These are phyloP conservation scores for Sanderia malayensis DNA, from an alignment of 30 jellyfish, hydroid and myxozoan species.

Conservation along the genomic window DNA sequence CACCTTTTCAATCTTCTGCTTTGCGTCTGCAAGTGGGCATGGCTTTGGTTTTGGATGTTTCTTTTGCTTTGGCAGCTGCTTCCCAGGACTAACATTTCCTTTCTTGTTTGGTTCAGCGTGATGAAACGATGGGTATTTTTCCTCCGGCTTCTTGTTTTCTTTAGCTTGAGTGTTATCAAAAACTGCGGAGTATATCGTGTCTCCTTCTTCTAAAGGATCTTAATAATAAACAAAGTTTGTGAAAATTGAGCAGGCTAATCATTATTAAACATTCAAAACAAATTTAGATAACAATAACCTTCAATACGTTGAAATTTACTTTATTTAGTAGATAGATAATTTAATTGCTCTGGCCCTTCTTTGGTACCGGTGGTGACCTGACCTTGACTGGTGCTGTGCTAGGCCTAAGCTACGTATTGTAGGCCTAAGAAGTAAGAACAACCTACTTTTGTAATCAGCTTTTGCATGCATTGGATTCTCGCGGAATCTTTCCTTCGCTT, in stretches of 20 bases:
- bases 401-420: no score
- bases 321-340: no score
- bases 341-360: no score
- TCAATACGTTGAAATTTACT: no score
- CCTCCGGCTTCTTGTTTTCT: slow-evolving; percentile 39
- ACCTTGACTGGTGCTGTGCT: no score
- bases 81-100: slow-evolving; percentile 38
- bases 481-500: slow-evolving; percentile 61
- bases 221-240: neutral
- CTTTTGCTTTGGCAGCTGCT: slow-evolving; percentile 25
- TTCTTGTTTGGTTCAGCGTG: slow-evolving; percentile 35
- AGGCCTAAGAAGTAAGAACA: no score
- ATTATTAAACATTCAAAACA: neutral
- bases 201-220: slow-evolving; percentile 78
- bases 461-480: slow-evolving; percentile 46
- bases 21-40: slow-evolving; percentile 28
- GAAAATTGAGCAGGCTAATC: neutral
- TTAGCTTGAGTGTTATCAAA: slow-evolving; percentile 47
- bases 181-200: slow-evolving; percentile 67
- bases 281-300: no score
- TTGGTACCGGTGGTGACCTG: no score
- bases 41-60: slow-evolving; percentile 49
- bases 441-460: slow-evolving; percentile 74
- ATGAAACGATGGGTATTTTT: slow-evolving; percentile 65
- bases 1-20: slow-evolving; percentile 42